Conservation (phyloP, 2,888 invertebrate genomes). For the Cetonia aurata region DNA sequence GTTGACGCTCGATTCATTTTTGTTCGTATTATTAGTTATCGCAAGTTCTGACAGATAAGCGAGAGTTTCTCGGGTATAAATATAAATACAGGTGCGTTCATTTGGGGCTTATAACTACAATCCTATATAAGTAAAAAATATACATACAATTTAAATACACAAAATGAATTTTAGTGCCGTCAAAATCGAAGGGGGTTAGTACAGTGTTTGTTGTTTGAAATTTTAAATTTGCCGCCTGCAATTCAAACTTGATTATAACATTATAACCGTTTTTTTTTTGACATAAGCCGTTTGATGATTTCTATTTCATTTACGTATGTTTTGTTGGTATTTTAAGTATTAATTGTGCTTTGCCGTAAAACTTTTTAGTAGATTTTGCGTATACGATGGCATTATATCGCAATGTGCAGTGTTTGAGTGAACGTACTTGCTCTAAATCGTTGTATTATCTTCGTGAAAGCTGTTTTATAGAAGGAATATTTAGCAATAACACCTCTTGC, state of each 20-base stretch:
- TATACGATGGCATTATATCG: too few species aligned
- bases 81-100: constrained; percentile 29
- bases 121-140: neutral
- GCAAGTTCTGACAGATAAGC: neutral
- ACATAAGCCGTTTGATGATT: neutral
- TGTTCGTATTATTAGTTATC: constrained; percentile 5
- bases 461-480: neutral
- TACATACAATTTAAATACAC: neutral
- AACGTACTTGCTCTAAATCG: too few species aligned
- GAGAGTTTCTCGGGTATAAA: too few species aligned
- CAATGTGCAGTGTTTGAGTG: too few species aligned
- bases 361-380: neutral
- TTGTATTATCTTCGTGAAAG: too few species aligned
- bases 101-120: too few species aligned
- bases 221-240: constrained; percentile 3
- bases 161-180: neutral
- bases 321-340: neutral
- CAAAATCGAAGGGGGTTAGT: constrained; percentile 42
- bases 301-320: neutral
- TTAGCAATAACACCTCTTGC: constrained; percentile 2
- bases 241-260: neutral
- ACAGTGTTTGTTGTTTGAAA: constrained; percentile 14
- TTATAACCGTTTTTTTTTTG: too few species aligned
- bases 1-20: too few species aligned
- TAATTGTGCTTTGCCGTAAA: neutral